phyloP scores from a whole-genome alignment of 2,113 vertebrate genomes.

The Mustelus asterias region DNA sequence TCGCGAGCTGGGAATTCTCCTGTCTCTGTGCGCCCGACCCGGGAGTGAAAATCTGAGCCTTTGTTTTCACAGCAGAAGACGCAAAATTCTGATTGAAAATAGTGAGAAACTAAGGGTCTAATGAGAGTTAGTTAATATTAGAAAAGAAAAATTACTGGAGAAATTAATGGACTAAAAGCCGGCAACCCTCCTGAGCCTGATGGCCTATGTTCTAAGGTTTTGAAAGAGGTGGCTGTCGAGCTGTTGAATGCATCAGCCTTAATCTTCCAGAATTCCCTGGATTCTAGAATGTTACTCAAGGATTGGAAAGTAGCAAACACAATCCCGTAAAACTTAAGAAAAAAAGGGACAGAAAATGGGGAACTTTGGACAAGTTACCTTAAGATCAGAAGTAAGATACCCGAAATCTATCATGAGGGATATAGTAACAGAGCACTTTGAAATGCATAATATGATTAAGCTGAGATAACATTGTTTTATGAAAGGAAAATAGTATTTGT shows the following conservation, averaged over 20 bases:
- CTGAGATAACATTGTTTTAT: neutral
- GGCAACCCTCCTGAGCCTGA: neutral
- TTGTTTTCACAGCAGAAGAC: neutral
- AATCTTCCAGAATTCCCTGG: neutral
- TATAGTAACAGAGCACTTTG: neutral
- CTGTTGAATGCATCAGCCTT: neutral
- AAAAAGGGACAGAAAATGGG: neutral
- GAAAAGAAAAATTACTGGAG: neutral
- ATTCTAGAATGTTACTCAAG: neutral
- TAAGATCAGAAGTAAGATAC: neutral
- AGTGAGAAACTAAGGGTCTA: neutral
- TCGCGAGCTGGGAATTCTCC: no score
- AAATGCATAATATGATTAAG: neutral
- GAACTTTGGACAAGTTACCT: neutral
- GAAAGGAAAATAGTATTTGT: neutral
- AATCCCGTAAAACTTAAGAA: neutral
- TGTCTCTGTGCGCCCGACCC: no score
- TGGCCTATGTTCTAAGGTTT: neutral
- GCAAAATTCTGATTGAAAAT: neutral
- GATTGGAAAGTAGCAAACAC: neutral
- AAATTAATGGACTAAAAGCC: neutral
- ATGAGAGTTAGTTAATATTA: neutral
- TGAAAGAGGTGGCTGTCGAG: neutral
- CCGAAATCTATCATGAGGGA: neutral
- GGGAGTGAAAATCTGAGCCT: no score